Base-by-base conservation (phyloP, 2,113 vertebrate species). In the Engystomops pustulosus region DNA sequence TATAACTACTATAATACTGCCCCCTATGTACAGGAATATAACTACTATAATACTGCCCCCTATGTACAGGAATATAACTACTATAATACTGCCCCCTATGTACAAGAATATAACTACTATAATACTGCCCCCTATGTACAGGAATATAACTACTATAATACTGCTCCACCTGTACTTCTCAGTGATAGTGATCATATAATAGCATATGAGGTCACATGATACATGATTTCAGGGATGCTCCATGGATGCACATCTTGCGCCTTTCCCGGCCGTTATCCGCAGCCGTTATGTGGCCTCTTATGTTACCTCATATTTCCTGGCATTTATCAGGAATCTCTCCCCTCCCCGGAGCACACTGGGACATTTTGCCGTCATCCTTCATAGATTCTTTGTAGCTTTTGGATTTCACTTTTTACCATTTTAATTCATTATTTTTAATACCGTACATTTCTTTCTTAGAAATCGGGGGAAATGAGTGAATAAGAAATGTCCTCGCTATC, bases 391-490 rank as follows among this genome's bases (percentile, higher is more conserved):
- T 17, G 70, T 27, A n/a, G 49, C 18, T n/a, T 77, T 55, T 38
- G 10, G 11, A 23, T 77, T 58, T 34, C 32, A 36, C 6, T 38
- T 72, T 72, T 77, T 77, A 77, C 74, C 9, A 38, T 77, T 77
- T 77, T 55, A 53, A 77, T 77, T 55, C 74, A 55, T 77, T 77
- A 77, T 55, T 77, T 77, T 77, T 58, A 77, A 55, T 58, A 38
- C 51, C 58, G 11, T 77, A 77, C 51, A 77, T 49, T 49, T 75
- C 45, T 38, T 53, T 32, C 30, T 76, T 38, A 6, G 18, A 58
- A 12, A 36, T 25, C 32, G 12, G 2, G 3, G n/a, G 53, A 36
- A 45, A 45, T 12, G 45, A 51, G n/a, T 4, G 17, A 15, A 27
- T 30, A 30, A 75, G n/a, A 47, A 30, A 10, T 32, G 14, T 51